Base-by-base conservation (phyloP, 2,888 invertebrate genomes). In the Drosophila quinaria region DNA sequence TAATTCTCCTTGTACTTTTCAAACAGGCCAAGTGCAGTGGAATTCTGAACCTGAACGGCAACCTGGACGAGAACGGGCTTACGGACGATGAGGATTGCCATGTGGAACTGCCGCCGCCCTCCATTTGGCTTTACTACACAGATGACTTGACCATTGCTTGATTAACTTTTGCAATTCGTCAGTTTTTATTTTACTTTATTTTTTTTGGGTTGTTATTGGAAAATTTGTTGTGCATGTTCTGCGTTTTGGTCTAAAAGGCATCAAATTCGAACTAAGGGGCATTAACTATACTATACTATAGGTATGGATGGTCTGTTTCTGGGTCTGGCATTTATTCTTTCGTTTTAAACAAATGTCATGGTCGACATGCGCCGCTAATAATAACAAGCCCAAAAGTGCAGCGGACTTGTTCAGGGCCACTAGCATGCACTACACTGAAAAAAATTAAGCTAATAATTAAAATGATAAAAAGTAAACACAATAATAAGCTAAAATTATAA, bases 101-200 rank as follows among this genome's bases (percentile, higher is more conserved):
- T 41, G 67, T 89, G 49, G 91, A 92, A 54, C 62, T 90, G 62
- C 87, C 88, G 10, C 81, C 90, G 4, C 91, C 92, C 33, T 87
- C 92, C 3, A 70, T 93, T 54, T 93, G 92, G 92, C 74, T 92
- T 0, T 92, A 91, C 73, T 93, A 91, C 67, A 91, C 90, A 8
- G 92, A 93, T 77, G 92, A 93, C 76, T 70, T 92, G 61, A 93
- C 93, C 17, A 88, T 93, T 67, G 92, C 91, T 60, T 91, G 77
- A 87, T 62, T 63, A 50, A 9, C 42, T 52, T 55, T 65, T 17
- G 47, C 56, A 58, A 66, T 56, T 60, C 54, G n/a, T 37, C 41
- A 41, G 64, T n/a, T 60, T 44, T 17, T 33, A 35, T 51, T 33
- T 62, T 11, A 11, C 15, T 61, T 13, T 56, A 60, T 39, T 15